Conservation (phyloP, 2,113 vertebrate species). For the Arenaria interpres region DNA sequence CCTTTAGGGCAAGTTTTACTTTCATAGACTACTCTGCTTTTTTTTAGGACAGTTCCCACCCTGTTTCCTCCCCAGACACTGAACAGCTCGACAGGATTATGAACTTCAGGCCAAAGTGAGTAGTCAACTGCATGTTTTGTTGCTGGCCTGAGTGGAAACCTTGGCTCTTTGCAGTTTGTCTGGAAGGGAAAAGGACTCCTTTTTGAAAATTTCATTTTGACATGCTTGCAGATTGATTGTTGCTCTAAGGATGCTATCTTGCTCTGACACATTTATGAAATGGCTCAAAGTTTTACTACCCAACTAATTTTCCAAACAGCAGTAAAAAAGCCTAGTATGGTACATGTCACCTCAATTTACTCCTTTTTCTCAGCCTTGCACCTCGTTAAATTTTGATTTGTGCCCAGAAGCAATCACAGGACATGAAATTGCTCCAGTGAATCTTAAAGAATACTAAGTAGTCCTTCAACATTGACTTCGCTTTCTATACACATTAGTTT, state of each 20-base stretch:
- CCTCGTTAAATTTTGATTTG: background rate
- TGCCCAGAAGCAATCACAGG: background rate
- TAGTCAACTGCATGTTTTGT: background rate
- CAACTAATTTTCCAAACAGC: background rate
- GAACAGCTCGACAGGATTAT: background rate
- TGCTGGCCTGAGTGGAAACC: background rate
- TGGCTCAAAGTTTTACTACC: background rate
- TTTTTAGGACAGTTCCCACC: background rate
- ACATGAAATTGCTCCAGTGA: background rate
- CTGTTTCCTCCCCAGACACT: background rate
- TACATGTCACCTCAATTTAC: background rate
- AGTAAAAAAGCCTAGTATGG: background rate
- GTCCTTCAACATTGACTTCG: background rate
- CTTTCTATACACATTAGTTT: background rate
- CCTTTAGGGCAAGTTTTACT: background rate
- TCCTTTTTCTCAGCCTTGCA: constrained; percentile 41
- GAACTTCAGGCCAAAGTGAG: background rate
- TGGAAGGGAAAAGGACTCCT: background rate
- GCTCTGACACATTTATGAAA: background rate
- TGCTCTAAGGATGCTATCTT: background rate
- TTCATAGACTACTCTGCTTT: background rate
- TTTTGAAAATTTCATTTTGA: background rate
- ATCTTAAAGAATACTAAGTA: background rate
- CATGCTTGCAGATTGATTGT: background rate
- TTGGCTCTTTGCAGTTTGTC: background rate